Evolutionary conservation across 2,113 vertebrate species (phyloP).

Genomic region (Lagenorhynchus albirostris): DNA sequence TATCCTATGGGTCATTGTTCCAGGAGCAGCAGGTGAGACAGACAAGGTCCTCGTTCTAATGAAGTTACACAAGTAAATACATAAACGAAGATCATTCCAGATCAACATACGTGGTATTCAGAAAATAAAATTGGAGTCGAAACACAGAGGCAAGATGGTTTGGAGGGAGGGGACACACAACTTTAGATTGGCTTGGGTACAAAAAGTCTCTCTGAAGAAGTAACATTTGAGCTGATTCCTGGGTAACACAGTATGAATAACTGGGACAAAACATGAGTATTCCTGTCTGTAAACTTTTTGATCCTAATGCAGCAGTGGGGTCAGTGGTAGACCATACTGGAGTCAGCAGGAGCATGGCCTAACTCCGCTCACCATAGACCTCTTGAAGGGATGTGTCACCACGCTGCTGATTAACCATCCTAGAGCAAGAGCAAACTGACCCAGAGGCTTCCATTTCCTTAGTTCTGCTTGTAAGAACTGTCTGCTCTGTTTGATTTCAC

Average conservation of each 20-base stretch:
- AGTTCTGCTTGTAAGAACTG: neutral
- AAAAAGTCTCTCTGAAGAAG: neutral
- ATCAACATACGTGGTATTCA: neutral
- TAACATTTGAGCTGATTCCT: neutral
- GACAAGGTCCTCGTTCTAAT: neutral
- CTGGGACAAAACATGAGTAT: neutral
- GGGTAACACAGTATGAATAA: neutral
- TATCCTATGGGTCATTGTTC: neutral
- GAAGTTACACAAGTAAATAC: neutral
- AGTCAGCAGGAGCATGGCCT: neutral
- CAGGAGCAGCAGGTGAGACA: neutral
- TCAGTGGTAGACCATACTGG: neutral
- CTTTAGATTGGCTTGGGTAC: neutral
- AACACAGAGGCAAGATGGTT: neutral
- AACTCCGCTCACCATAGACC: neutral
- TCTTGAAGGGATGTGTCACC: neutral
- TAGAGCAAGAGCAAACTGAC: neutral
- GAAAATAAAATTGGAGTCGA: neutral
- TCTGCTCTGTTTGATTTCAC: slow-evolving; percentile 33
- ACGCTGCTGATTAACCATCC: neutral
- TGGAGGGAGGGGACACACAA: neutral
- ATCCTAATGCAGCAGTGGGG: neutral
- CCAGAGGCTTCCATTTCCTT: neutral
- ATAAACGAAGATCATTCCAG: neutral
- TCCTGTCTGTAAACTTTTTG: neutral